A percentile compares a stretch with the other conserved stretches of the same genome.
phyloP scores from a whole-genome alignment of 2,113 vertebrate species.

The Daubentonia madagascariensis region DNA sequence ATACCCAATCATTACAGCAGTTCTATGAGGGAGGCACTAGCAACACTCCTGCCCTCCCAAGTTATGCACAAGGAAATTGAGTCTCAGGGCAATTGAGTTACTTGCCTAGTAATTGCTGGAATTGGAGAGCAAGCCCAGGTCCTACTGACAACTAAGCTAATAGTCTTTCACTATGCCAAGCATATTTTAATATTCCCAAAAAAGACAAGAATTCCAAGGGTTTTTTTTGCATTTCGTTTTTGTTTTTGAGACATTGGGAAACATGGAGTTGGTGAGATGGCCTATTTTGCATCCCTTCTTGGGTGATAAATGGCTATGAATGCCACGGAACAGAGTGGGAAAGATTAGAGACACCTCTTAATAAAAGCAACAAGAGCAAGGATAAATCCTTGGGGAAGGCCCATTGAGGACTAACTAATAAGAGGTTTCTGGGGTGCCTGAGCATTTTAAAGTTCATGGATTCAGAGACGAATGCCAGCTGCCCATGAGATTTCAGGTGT shows the following conservation, averaged over 20 bases:
- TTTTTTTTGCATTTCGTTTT: not conserved
- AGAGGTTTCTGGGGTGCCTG: not conserved
- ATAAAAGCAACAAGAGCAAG: not conserved
- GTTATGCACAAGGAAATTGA: not conserved
- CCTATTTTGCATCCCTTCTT: not conserved
- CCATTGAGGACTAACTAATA: not conserved
- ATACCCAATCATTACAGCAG: not conserved
- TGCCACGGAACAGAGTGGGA: not conserved
- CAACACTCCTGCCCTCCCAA: not conserved
- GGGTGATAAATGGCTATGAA: not conserved
- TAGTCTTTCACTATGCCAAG: not conserved
- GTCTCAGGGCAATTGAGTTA: not conserved
- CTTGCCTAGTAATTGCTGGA: not conserved
- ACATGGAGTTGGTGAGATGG: not conserved
- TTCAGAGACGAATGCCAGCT: not conserved
- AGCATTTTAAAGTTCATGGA: not conserved
- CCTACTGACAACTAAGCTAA: not conserved
- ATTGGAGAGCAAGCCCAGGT: not conserved
- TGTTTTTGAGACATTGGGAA: not conserved
- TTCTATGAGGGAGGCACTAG: not conserved
- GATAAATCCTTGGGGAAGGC: not conserved
- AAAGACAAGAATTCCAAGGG: not conserved
- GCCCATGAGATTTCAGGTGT: not conserved
- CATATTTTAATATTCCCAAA: not conserved
- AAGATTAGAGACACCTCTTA: not conserved